Conservation (phyloP, 1,140 invertebrate species). For the Whitmania pigra region DNA sequence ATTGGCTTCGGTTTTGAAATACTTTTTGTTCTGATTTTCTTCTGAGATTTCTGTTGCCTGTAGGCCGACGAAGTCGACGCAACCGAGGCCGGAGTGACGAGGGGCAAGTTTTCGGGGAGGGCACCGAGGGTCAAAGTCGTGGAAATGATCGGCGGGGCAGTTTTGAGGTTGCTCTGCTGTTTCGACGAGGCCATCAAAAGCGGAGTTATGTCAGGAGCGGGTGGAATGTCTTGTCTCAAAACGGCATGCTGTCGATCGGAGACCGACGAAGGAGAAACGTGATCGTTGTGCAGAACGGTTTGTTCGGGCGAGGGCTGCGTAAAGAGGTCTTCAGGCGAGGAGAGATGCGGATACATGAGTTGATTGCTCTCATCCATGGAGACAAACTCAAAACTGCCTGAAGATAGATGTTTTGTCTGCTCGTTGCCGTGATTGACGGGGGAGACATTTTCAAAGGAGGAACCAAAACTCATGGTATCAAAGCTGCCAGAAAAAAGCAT, state of each 20-base stretch:
- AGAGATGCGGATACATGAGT: too few relatives aligned
- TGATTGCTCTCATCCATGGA: too few relatives aligned
- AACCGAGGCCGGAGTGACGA: slow-evolving; percentile 24
- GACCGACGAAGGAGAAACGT: background rate
- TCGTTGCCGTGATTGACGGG: too few relatives aligned
- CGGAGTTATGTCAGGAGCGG: slow-evolving; percentile 36
- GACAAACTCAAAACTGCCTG: too few relatives aligned
- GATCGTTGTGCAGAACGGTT: background rate
- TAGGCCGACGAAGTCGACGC: background rate
- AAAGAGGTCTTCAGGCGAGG: background rate
- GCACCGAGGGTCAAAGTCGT: slow-evolving; percentile 34
- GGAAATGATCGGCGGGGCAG: background rate
- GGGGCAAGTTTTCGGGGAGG: slow-evolving; percentile 17
- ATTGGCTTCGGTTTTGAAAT: slow-evolving; percentile 14
- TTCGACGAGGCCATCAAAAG: slow-evolving; percentile 26
- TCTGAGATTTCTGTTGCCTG: slow-evolving; percentile 7
- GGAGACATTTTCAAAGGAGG: too few relatives aligned
- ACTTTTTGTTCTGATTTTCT: slow-evolving; percentile 15
- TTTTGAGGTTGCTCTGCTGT: slow-evolving; percentile 38
- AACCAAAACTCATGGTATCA: too few relatives aligned
- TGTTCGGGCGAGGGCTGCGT: background rate
- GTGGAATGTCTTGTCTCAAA: slow-evolving; percentile 33
- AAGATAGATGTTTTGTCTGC: too few relatives aligned
- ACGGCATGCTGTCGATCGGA: slow-evolving; percentile 1
- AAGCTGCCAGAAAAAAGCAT: too few relatives aligned